These are phyloP conservation scores for Tiliqua scincoides DNA, from an alignment of 2,113 vertebrate genomes.

Conservation along the genomic window DNA sequence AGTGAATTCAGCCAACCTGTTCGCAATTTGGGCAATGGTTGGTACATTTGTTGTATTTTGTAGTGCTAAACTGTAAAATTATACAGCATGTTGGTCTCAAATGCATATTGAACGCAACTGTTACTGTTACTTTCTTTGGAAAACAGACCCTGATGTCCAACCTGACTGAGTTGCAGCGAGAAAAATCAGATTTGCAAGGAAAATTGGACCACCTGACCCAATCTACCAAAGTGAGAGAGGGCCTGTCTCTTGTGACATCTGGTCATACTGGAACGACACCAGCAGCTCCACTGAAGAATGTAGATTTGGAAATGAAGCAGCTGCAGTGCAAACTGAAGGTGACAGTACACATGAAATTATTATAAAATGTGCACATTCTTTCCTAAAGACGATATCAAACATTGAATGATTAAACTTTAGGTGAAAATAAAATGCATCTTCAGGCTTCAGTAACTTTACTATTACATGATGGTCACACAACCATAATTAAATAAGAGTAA, in stretches of 20 bases:
- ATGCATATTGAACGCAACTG: slow-evolving; percentile 10
- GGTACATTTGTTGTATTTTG: slow-evolving; percentile 6
- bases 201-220: slow-evolving; percentile 80
- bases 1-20: slow-evolving; percentile 7
- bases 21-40: background rate
- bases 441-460: slow-evolving; percentile 8
- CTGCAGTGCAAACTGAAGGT: slow-evolving; percentile 92
- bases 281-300: slow-evolving; percentile 73
- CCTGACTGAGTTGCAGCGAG: slow-evolving; percentile 83
- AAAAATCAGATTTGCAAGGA: slow-evolving; percentile 87
- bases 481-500: slow-evolving; percentile 11
- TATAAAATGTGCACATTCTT: slow-evolving; percentile 32
- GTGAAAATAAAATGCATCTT: slow-evolving; percentile 22
- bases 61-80: slow-evolving; percentile 29
- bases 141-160: slow-evolving; percentile 86
- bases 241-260: slow-evolving; percentile 54
- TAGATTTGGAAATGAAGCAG: slow-evolving; percentile 88
- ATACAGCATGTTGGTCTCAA: background rate
- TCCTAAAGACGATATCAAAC: slow-evolving; percentile 39
- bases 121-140: slow-evolving; percentile 46
- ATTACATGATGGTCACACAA: background rate
- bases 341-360: slow-evolving; percentile 51
- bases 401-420: background rate
- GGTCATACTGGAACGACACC: slow-evolving; percentile 64
- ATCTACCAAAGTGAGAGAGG: slow-evolving; percentile 62